Percentiles rank a stretch among this genome's conserved stretches.
Conservation (phyloP, 2,888 invertebrate species). For the Augochlorella aurata region DNA sequence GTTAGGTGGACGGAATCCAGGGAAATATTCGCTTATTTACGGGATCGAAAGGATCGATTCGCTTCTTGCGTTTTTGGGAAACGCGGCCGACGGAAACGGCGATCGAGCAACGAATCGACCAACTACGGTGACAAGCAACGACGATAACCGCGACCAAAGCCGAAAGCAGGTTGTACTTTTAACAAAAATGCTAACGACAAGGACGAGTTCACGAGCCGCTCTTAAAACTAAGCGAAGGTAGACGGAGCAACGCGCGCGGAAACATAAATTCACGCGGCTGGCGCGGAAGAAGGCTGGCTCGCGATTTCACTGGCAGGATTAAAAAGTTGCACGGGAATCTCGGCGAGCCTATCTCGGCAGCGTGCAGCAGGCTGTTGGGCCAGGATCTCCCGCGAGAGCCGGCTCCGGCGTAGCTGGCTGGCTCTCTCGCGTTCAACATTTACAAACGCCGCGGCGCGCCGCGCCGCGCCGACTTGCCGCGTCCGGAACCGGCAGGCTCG, state of each 20-base stretch:
- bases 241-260: too few relatives aligned
- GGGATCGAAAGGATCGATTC: neutral
- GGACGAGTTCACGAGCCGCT: too few relatives aligned
- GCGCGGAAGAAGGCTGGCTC: neutral
- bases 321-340: neutral
- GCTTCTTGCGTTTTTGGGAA: neutral
- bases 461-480: neutral
- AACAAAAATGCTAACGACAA: too few relatives aligned
- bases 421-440: constrained; percentile 46
- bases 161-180: too few relatives aligned
- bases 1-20: neutral
- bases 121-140: too few relatives aligned
- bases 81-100: neutral
- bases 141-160: too few relatives aligned
- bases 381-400: neutral
- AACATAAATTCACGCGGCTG: neutral
- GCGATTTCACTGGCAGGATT: neutral
- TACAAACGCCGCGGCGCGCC: constrained; percentile 23
- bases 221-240: too few relatives aligned
- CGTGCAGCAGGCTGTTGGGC: neutral
- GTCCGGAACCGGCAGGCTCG: neutral
- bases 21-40: neutral
- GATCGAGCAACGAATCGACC: too few relatives aligned
- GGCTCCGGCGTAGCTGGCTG: neutral
- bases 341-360: neutral